Base-by-base conservation (phyloP, 2,797 vertebrate species). In the Heteromormyrus szaboi region DNA sequence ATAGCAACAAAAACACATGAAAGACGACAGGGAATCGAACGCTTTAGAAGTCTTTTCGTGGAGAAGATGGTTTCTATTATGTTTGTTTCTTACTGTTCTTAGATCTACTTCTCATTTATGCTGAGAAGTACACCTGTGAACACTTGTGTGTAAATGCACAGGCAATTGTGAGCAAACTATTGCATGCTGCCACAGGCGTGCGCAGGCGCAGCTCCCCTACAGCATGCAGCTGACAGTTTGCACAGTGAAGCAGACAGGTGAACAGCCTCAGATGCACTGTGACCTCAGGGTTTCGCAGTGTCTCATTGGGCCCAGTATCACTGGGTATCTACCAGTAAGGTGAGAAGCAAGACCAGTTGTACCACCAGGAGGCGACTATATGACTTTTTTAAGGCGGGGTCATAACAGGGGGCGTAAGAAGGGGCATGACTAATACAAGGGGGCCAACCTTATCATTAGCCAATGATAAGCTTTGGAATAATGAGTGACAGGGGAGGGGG, bases 211-310 rank as follows among this genome's bases (percentile, higher is more conserved):
- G 89, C 88, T 56, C 53, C 88, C 62, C 88, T 68, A 88, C 90
- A 89, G 88, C 89, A 56, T 89, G 89, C 88, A 88, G 91, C 53
- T 48, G 48, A 86, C 48, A 37, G 0, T n/a, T 90, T 91, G 83
- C 22, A 53, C 9, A 33, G 87, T 79, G 83, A 50, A 6, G 14
- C 90, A 92, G 92, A 93, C 94, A 96, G 95, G 94, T 96, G 92
- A 88, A 92, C 65, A 72, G 12, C 65, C 29, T 72, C 65, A 4
- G 65, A 95, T 95, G 92, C 89, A 48, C 92, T 92, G 93, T 95
- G 96, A 94, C 94, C 94, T 91, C 90, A 46, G 93, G 93, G 92
- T 94, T 95, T 95, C 95, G 94, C 92, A 91, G 91, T 91, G 93
- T 94, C 93, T 93, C 94, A 95, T 93, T 90, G 90, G 93, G 93